Percentiles rank a stretch among this genome's conserved stretches.
phyloP scores from a whole-genome alignment of 2,888 invertebrate genomes.

The Acanthosepion lycidas region DNA sequence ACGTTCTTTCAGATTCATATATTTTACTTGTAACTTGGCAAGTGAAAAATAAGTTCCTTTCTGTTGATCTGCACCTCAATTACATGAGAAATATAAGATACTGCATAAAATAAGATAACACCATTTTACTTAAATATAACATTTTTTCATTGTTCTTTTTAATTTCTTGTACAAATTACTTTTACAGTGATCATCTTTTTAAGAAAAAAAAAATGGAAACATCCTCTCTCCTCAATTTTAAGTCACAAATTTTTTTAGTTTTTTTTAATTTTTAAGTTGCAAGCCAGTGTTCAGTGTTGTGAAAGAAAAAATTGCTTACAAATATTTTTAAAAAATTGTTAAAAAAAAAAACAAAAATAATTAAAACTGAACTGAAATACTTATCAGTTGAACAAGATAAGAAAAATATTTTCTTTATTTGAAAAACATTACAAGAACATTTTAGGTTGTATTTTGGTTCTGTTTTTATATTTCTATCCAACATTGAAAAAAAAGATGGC shows the following conservation, averaged over 20 bases:
- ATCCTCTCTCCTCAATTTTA: too few relatives aligned
- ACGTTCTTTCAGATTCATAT: too few relatives aligned
- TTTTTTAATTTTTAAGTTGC: not conserved
- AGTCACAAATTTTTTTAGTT: too few relatives aligned
- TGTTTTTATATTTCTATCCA: not conserved
- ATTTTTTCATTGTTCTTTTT: not conserved
- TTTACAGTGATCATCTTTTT: not conserved
- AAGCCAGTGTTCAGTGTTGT: not conserved
- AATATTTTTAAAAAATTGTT: not conserved
- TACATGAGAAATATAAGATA: not conserved
- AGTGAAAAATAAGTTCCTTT: too few relatives aligned
- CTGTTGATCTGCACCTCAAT: too few relatives aligned
- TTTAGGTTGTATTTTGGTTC: not conserved
- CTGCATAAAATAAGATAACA: not conserved
- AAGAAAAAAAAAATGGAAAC: too few relatives aligned
- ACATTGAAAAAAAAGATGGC: not conserved
- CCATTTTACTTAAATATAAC: not conserved
- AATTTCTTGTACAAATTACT: slow-evolving; percentile 8
- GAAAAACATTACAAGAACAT: not conserved
- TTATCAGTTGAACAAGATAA: not conserved
- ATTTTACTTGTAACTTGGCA: too few relatives aligned
- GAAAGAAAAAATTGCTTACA: not conserved
- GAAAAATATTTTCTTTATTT: not conserved
- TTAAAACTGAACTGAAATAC: not conserved
- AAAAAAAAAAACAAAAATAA: not conserved